Conservation (phyloP, 2,797 vertebrate genomes). For the Smutsia temminckii region DNA sequence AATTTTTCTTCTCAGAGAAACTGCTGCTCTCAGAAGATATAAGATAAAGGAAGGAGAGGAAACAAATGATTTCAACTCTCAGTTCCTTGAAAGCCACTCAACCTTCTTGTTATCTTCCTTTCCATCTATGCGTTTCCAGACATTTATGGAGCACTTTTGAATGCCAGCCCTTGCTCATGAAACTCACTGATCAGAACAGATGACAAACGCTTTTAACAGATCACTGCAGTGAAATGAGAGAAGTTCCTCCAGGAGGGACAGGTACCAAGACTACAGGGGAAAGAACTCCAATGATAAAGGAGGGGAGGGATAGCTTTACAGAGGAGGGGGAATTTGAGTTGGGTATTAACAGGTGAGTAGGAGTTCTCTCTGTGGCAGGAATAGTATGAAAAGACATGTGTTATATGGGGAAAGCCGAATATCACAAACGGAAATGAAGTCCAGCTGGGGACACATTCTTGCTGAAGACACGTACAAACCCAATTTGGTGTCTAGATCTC, state of each 20-base stretch:
- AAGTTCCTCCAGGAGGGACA: background rate
- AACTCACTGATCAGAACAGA: background rate
- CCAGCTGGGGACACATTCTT: rapidly evolving
- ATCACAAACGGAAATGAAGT: background rate
- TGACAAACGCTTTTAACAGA: background rate
- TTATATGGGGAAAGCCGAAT: background rate
- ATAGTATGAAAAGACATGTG: background rate
- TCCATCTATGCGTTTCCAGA: background rate
- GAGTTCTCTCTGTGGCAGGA: background rate
- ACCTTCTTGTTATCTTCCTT: background rate
- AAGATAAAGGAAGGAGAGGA: background rate
- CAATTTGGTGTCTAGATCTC: rapidly evolving
- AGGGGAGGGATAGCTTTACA: background rate
- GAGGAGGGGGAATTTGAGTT: background rate
- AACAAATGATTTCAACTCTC: background rate
- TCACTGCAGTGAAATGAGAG: background rate
- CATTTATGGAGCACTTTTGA: background rate
- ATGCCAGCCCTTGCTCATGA: background rate
- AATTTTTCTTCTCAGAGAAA: slow-evolving; percentile 3
- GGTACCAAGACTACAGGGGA: too few species aligned
- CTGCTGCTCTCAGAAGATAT: background rate
- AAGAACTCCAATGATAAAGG: background rate
- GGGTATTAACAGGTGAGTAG: background rate
- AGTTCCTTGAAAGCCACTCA: background rate
- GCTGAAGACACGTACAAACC: background rate